Evolutionary conservation across 2,113 vertebrate species (phyloP).

Genomic region (Carollia perspicillata): DNA sequence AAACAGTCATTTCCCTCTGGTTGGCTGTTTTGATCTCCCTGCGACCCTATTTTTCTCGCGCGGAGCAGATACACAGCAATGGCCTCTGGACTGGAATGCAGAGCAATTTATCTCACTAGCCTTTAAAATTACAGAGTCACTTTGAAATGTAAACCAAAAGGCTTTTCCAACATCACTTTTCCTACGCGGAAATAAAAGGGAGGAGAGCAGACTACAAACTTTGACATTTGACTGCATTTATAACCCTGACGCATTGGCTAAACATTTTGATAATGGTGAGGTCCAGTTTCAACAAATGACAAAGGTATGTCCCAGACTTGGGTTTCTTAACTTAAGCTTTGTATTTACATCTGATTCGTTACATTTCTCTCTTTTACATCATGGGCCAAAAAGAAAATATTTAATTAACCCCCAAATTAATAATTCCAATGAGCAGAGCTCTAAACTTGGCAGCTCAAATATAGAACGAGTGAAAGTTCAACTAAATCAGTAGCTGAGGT

Average conservation of each 20-base stretch:
- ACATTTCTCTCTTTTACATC: constrained; percentile 15
- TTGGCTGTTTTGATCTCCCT: neutral
- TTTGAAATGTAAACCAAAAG: constrained; percentile 59
- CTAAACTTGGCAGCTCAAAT: neutral
- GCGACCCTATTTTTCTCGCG: neutral
- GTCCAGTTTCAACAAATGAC: constrained; percentile 54
- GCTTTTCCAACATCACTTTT: constrained; percentile 53
- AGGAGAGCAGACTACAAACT: constrained; percentile 47
- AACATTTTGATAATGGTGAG: constrained; percentile 62
- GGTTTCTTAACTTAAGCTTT: constrained; percentile 46
- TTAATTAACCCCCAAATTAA: neutral
- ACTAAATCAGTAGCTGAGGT: neutral
- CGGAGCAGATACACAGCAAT: neutral
- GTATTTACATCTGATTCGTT: constrained; percentile 7
- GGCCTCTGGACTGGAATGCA: neutral
- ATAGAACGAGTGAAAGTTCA: neutral
- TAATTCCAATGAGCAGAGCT: neutral
- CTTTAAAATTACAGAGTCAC: constrained; percentile 51
- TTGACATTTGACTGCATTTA: constrained; percentile 56
- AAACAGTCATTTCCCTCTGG: neutral
- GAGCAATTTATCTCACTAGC: constrained; percentile 3
- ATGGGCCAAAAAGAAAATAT: neutral
- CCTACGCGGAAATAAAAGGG: constrained; percentile 10
- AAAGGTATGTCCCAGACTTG: constrained; percentile 27
- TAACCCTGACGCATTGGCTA: constrained; percentile 50